A percentile compares a stretch with the other conserved stretches of the same genome.
phyloP scores from a whole-genome alignment of 2,113 vertebrate genomes.

The Aspiorhynchus laticeps region DNA sequence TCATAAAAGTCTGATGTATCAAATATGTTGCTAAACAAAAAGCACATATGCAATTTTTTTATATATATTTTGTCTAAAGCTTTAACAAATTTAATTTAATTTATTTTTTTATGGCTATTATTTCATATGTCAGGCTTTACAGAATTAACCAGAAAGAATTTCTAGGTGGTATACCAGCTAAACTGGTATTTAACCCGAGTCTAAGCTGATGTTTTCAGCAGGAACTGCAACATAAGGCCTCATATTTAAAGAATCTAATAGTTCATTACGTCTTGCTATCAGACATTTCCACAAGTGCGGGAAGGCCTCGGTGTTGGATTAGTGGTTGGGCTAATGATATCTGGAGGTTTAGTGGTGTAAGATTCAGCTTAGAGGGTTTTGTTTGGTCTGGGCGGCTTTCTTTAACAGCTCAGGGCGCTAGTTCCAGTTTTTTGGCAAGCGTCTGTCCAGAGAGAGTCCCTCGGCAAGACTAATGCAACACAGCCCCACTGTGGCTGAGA shows the following conservation, averaged over 20 bases:
- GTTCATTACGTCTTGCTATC: background rate
- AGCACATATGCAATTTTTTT: background rate
- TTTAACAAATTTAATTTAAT: background rate
- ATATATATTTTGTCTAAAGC: background rate
- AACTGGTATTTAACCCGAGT: background rate
- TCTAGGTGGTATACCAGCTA: background rate
- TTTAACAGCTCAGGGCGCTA: slow-evolving; percentile 16
- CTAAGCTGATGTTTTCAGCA: background rate
- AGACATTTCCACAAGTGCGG: background rate
- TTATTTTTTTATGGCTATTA: background rate
- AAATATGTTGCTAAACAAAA: background rate
- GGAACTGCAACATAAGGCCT: background rate
- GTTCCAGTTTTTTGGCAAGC: slow-evolving; percentile 28
- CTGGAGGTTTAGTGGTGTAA: slow-evolving; percentile 10
- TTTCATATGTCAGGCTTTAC: background rate
- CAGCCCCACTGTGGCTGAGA: slow-evolving; percentile 22
- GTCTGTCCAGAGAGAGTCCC: background rate
- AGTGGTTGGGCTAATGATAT: slow-evolving; percentile 18
- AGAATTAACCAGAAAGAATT: background rate
- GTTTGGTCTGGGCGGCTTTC: background rate
- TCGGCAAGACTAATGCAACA: slow-evolving; percentile 27
- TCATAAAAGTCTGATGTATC: background rate
- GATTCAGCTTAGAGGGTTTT: background rate
- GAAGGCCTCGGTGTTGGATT: slow-evolving; percentile 11
- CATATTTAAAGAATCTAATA: background rate